Evolutionary conservation across 2,888 invertebrate species (phyloP), one percentile per base, ranked within the genome.

Genomic region (Eilema sororculum): DNA sequence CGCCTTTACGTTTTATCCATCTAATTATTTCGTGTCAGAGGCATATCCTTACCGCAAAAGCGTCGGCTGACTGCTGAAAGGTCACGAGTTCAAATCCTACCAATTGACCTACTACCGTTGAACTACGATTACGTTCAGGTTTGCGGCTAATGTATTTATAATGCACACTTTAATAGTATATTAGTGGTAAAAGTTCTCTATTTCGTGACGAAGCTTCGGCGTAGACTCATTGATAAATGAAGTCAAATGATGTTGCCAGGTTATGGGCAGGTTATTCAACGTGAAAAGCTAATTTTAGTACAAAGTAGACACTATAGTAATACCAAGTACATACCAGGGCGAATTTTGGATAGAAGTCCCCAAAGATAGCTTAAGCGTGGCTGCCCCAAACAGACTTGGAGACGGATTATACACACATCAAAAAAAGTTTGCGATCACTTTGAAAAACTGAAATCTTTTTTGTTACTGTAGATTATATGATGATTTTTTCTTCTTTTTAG

Each of bases 21-120:
- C 52, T 20, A n/a, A 52, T 52, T 52, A n/a, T 52, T 52, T n/a
- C 9, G 9, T n/a, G 52, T n/a, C 62, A 20, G 20, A 6, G 24
- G 41, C 24, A 24, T 3, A 20, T 9, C 9, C 10, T 16, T 41
- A 41, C 20, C 20, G 25, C 22, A 16, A 8, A 41, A 25, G 16
- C 37, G 10, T 41, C 37, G 24, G 20, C 24, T 41, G 13, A 9
- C 37, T 41, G 13, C 25, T 8, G 22, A 62, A 62, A 62, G 62
- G 41, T 41, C 41, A 41, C 24, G 24, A 41, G 41, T 41, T 62
- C 41, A 62, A 30, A 62, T 20, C 20, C 20, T 37, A 62, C 25
- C 37, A 10, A 30, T 62, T 62, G 41, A 62, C 62, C 62, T 41
- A 62, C 25, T 41, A 41, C 41, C 41, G 24, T 41, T 41, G 16